Percentiles rank a stretch among this genome's conserved stretches.
Evolutionary conservation across 1,140 invertebrate genomes (phyloP).

Genomic region (Adelges cooleyi): DNA sequence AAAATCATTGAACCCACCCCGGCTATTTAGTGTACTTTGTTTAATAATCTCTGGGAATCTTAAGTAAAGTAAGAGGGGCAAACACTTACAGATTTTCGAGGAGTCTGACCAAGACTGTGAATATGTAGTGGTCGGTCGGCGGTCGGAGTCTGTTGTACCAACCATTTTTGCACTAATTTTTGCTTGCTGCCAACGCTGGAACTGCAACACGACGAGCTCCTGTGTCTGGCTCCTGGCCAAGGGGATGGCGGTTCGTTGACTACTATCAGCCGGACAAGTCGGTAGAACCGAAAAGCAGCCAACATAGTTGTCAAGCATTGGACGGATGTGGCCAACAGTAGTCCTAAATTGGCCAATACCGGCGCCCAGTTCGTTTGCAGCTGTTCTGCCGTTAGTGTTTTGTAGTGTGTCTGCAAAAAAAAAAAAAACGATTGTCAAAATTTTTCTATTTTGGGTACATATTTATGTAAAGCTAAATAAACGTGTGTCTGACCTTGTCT

Average conservation of each 20-base stretch:
- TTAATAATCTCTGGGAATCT: too few relatives aligned
- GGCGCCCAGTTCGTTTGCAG: conserved; percentile 40
- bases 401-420: conserved; percentile 7
- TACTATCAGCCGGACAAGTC: conserved; percentile 44
- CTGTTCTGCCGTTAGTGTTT: conserved; percentile 23
- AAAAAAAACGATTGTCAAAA: not conserved
- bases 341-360: conserved; percentile 43
- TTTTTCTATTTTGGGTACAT: too few relatives aligned
- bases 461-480: too few relatives aligned
- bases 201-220: conserved; percentile 27
- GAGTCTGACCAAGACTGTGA: not conserved
- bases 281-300: conserved; percentile 44
- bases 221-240: not conserved
- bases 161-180: conserved; percentile 32
- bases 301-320: conserved; percentile 43
- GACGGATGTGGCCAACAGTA: conserved; percentile 43
- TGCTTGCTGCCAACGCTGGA: conserved; percentile 30
- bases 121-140: not conserved
- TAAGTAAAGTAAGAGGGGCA: not conserved
- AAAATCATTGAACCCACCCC: too few relatives aligned
- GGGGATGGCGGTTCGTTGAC: conserved; percentile 32
- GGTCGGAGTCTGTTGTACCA: conserved; percentile 30
- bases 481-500: conserved; percentile 26
- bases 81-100: conserved; percentile 16
- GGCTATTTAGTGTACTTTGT: too few relatives aligned